A percentile compares a stretch with the other conserved stretches of the same genome.
phyloP scores from a whole-genome alignment of 2,888 invertebrate species.

The Ellobium chinense region DNA sequence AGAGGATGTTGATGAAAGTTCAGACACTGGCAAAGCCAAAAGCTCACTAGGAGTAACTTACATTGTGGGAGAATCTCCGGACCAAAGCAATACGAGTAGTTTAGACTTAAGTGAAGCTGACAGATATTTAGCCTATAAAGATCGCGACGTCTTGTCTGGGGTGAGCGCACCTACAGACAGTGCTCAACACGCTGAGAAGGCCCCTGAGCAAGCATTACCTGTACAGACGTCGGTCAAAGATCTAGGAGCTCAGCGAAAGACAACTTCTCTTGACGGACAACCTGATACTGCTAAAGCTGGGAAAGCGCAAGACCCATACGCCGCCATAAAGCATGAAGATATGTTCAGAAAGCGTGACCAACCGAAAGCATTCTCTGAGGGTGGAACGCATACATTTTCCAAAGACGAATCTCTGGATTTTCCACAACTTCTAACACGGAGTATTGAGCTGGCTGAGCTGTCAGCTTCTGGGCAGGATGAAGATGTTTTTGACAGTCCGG shows the following conservation, averaged over 20 bases:
- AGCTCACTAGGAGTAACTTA: neutral
- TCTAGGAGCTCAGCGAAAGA: too few relatives aligned
- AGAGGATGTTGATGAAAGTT: neutral
- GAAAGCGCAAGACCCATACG: neutral
- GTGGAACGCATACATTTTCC: neutral
- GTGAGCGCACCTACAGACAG: neutral
- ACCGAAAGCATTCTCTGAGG: conserved; percentile 1
- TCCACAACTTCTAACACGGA: neutral
- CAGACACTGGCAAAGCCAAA: too few relatives aligned
- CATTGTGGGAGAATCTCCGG: neutral
- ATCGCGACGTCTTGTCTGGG: neutral
- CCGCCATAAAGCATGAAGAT: conserved; percentile 18
- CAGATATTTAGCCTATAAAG: too few relatives aligned
- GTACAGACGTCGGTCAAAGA: too few relatives aligned
- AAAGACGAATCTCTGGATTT: neutral
- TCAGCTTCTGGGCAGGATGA: neutral
- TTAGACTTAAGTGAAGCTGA: neutral
- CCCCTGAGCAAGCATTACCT: neutral
- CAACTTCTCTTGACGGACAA: too few relatives aligned
- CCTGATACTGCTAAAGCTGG: neutral
- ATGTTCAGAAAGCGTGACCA: neutral
- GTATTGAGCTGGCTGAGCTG: conserved; percentile 17
- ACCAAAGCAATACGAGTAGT: neutral
- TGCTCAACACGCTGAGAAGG: too few relatives aligned
- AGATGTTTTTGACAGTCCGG: neutral